These are phyloP conservation scores for Lasioglossum pauxillum DNA, from an alignment of 2,888 invertebrate species.

Conservation along the genomic window DNA sequence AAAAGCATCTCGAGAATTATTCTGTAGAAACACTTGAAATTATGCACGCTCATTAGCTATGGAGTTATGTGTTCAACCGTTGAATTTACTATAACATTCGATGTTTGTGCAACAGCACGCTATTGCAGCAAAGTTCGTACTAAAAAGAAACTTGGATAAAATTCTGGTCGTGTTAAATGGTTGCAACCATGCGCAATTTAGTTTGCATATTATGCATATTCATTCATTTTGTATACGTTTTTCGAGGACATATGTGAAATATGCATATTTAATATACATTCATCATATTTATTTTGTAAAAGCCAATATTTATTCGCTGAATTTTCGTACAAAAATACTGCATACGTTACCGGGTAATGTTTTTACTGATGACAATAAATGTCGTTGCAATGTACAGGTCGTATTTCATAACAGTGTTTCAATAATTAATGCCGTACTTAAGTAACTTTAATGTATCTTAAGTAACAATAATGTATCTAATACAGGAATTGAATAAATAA, in stretches of 20 bases:
- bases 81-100: neutral
- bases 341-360: neutral
- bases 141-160: neutral
- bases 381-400: neutral
- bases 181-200: neutral
- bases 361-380: neutral
- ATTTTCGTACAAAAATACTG: neutral
- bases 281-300: neutral
- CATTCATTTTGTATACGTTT: neutral
- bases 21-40: too few species aligned
- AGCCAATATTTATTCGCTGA: neutral
- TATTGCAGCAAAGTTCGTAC: neutral
- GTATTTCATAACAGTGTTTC: neutral
- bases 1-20: too few species aligned
- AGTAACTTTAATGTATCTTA: too few species aligned
- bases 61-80: neutral
- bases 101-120: neutral
- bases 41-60: too few species aligned
- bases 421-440: neutral
- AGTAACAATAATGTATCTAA: neutral
- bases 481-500: neutral
- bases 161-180: neutral
- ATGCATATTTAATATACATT: neutral
- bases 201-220: neutral
- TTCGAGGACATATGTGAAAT: neutral